A percentile compares a stretch with the other conserved stretches of the same genome.
Conservation (phyloP, 2,888 invertebrate genomes). For the Entomobrya proxima region DNA sequence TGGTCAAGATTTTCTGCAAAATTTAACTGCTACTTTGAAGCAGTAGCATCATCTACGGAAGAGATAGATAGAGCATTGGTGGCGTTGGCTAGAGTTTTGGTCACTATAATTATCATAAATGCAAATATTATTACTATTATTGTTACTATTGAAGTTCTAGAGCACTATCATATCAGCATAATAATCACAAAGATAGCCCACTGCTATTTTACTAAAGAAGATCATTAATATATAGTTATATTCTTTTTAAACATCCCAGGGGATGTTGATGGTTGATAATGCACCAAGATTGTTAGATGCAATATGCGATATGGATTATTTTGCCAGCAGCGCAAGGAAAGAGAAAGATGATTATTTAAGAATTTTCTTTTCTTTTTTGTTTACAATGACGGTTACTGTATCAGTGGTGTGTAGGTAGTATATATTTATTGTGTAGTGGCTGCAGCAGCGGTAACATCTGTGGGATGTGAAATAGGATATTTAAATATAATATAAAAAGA, state of each 20-base stretch:
- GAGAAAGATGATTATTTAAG: slow-evolving; percentile 40
- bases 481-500: not conserved
- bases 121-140: not conserved
- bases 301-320: not conserved
- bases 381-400: not conserved
- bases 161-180: not conserved
- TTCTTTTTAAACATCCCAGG: no score
- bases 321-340: not conserved
- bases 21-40: not conserved
- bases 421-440: no score
- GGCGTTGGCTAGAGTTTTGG: not conserved
- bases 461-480: not conserved
- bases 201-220: no score
- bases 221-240: no score
- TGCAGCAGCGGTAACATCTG: not conserved
- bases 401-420: not conserved
- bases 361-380: not conserved
- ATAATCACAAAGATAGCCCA: not conserved
- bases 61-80: no score
- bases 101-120: slow-evolving; percentile 4
- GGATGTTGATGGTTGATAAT: no score
- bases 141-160: not conserved
- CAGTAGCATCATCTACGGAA: not conserved
- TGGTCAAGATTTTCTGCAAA: slow-evolving; percentile 4
- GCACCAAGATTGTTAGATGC: no score